These are phyloP conservation scores for Epirrhoe alternata DNA, from an alignment of 2,888 invertebrate genomes.

Conservation along the genomic window DNA sequence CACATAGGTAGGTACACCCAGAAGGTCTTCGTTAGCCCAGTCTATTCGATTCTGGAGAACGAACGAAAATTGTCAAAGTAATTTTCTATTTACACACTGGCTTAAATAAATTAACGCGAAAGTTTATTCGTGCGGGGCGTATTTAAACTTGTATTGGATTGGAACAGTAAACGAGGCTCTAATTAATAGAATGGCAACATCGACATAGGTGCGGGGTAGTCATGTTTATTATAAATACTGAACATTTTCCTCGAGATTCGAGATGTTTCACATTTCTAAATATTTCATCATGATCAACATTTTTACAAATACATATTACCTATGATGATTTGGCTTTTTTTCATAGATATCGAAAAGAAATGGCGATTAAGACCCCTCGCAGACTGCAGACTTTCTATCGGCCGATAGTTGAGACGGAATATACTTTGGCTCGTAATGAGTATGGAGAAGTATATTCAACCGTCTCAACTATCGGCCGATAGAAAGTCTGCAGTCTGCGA, in stretches of 20 bases:
- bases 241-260: not conserved
- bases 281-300: too few species aligned
- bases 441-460: too few species aligned
- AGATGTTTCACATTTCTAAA: too few species aligned
- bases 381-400: too few species aligned
- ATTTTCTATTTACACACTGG: constrained; percentile 56
- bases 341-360: too few species aligned
- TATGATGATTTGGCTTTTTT: too few species aligned
- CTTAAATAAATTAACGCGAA: constrained; percentile 70
- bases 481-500: too few species aligned
- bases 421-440: too few species aligned
- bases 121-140: constrained; percentile 66
- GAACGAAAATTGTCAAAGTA: constrained; percentile 50
- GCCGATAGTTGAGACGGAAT: too few species aligned
- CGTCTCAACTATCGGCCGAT: too few species aligned
- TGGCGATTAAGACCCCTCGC: too few species aligned
- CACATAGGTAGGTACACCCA: not conserved
- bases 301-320: too few species aligned
- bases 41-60: constrained; percentile 38
- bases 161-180: constrained; percentile 69
- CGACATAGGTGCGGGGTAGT: constrained; percentile 57
- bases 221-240: constrained; percentile 42
- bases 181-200: constrained; percentile 72
- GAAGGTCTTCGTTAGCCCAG: constrained; percentile 23
- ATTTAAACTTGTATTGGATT: constrained; percentile 70